These are phyloP conservation scores for Drosophila tristis DNA, from an alignment of 1,140 invertebrate genomes.

Conservation along the genomic window DNA sequence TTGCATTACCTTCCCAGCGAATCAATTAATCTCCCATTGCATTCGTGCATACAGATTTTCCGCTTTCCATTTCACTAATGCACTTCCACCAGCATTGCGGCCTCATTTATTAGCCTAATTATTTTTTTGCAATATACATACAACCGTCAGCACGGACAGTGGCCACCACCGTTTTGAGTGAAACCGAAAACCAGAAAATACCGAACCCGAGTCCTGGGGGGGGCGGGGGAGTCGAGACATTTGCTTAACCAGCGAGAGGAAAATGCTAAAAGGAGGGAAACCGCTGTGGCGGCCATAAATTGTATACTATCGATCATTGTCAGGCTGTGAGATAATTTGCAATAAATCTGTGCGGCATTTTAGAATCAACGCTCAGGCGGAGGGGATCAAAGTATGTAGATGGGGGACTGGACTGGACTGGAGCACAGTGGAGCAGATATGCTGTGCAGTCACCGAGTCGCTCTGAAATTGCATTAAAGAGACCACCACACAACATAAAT, in stretches of 20 bases:
- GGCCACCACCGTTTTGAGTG: conserved; percentile 34
- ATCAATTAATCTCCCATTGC: no score
- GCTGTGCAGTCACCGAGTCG: conserved; percentile 6
- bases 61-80: conserved; percentile 56
- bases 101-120: conserved; percentile 72
- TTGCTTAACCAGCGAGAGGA: conserved; percentile 39
- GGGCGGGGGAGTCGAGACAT: conserved; percentile 5
- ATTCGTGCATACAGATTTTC: conserved; percentile 6
- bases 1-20: conserved; percentile 17
- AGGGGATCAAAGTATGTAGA: not conserved
- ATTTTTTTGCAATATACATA: conserved; percentile 23
- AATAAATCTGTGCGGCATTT: conserved; percentile 72
- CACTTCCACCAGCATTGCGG: conserved; percentile 42
- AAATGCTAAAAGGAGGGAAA: conserved; percentile 25
- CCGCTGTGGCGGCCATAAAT: conserved; percentile 59
- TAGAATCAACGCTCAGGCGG: conserved; percentile 45
- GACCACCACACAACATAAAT: conserved; percentile 71
- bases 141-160: no score
- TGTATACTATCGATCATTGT: conserved; percentile 78
- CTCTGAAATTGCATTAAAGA: conserved; percentile 45
- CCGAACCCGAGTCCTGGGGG: no score
- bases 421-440: conserved; percentile 2
- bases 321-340: conserved; percentile 71
- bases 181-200: conserved; percentile 46
- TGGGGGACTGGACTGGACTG: no score